These are phyloP conservation scores for Chloromyia formosa DNA, from an alignment of 2,888 invertebrate species.

Conservation along the genomic window DNA sequence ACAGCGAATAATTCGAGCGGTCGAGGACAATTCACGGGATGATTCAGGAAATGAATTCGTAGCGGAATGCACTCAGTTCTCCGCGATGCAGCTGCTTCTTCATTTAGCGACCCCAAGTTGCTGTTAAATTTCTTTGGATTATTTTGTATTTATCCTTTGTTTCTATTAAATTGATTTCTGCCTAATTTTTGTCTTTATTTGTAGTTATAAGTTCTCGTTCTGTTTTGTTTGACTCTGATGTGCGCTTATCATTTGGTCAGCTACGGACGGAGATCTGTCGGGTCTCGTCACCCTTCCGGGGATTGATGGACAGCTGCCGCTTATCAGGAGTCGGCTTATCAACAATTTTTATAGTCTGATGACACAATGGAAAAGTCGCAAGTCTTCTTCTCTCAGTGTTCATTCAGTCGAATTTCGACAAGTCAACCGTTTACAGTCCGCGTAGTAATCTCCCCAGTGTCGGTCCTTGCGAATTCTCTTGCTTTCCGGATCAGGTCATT, in stretches of 20 bases:
- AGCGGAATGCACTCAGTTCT: no score
- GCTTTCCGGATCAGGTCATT: background rate
- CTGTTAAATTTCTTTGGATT: no score
- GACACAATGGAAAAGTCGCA: no score
- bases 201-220: background rate
- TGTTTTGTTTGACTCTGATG: background rate
- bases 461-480: background rate
- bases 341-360: background rate
- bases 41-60: background rate
- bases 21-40: background rate
- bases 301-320: slow-evolving; percentile 19
- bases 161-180: slow-evolving; percentile 25
- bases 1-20: background rate
- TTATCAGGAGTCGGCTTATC: slow-evolving; percentile 30
- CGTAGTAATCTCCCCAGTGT: background rate
- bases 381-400: background rate
- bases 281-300: slow-evolving; percentile 1
- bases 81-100: no score
- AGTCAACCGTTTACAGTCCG: background rate
- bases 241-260: slow-evolving; percentile 12
- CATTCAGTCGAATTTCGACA: background rate
- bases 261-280: background rate
- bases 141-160: background rate
- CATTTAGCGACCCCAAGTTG: no score
- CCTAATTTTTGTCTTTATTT: slow-evolving; percentile 18